A percentile compares a stretch with the other conserved stretches of the same genome.
Evolutionary conservation across 2,797 vertebrate genomes (phyloP).

Genomic region (Pteropus rufus): DNA sequence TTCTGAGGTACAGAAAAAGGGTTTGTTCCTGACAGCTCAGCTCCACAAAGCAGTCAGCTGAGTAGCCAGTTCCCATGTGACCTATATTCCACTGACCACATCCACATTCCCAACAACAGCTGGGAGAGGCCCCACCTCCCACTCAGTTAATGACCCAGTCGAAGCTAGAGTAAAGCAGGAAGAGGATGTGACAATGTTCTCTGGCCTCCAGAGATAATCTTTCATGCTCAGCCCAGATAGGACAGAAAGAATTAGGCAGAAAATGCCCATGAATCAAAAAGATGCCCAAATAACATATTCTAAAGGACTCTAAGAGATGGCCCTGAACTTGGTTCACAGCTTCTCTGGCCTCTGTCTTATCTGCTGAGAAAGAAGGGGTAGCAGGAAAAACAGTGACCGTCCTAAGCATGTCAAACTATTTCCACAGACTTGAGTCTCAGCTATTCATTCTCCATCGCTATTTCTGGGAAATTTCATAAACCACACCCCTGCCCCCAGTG

Average conservation of each 20-base stretch:
- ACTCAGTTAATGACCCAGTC: slow-evolving; percentile 18
- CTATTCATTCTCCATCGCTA: not conserved
- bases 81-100: not conserved
- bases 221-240: not conserved
- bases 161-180: not conserved
- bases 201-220: not conserved
- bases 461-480: not conserved
- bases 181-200: not conserved
- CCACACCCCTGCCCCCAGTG: no score
- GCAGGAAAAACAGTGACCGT: not conserved
- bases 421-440: not conserved
- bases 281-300: not conserved
- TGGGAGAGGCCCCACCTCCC: not conserved
- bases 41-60: not conserved
- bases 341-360: not conserved
- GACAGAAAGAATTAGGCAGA: not conserved
- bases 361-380: not conserved
- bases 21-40: not conserved
- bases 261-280: not conserved
- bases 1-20: not conserved
- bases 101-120: not conserved
- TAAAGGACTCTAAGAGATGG: not conserved
- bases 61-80: not conserved
- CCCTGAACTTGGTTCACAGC: not conserved
- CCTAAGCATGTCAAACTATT: not conserved